Evolutionary conservation across 1,140 invertebrate species (phyloP), one percentile per base, ranked within the genome.

Genomic region (Akabosia matsudoensis): DNA sequence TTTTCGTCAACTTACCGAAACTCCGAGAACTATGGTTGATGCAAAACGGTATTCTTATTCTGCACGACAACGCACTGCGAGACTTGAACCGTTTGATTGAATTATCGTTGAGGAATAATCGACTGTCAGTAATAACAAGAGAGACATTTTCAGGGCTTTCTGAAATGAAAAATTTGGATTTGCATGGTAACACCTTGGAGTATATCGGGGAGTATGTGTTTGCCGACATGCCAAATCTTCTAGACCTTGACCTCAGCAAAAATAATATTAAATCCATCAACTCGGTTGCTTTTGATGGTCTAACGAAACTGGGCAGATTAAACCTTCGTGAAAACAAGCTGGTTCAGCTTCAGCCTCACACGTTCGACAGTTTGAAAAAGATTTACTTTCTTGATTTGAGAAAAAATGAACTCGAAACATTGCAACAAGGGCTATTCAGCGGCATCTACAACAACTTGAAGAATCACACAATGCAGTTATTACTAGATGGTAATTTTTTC

Each of bases 361-460:
- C 92, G 73, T 89, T 94, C 71, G 86, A 86, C 61, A 89, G 89
- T 14, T 88, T 90, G 0, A 86, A 88, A 1, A 88, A 87, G 1
- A 84, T 94, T 0, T 87, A 88, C 75, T 89, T 89, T 74, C 85
- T 94, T 75, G 91, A 93, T 84, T 84, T 94, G 45, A 87, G 90
- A 79, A 87, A 89, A 7, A 93, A 94, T 82, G 84, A 87, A 74
- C 87, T 94, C 76, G 88, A 89, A 80, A 91, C 90, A n/a, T 86
- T 94, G 82, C 90, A 90, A 77, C 89, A 89, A 82, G 89, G 90
- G 76, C 90, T 90, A 45, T 87, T 93, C 77, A 87, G 88, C 67
- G 92, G 92, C 2, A 89, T 94, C 82, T 83, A 92, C 76, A 88
- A 88, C 74, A 93, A 92, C 84, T 87, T 93, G 82, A 90, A 91